These are phyloP conservation scores for Tachysurus fulvidraco DNA, from an alignment of 2,113 vertebrate genomes.

Conservation along the genomic window DNA sequence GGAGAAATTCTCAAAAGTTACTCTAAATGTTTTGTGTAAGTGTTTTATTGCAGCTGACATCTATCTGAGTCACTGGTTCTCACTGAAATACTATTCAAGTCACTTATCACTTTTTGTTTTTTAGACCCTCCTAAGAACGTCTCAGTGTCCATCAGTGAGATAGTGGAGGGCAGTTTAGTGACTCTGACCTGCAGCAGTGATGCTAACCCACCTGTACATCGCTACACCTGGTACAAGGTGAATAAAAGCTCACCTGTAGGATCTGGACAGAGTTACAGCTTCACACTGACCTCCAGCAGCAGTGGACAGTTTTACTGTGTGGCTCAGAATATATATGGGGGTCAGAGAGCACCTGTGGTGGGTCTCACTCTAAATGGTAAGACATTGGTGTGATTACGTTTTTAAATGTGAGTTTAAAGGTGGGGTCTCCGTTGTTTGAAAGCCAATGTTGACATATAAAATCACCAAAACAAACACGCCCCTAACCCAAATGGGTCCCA, in stretches of 20 bases:
- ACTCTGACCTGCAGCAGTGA: not conserved
- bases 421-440: too few relatives aligned
- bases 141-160: not conserved
- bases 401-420: not conserved
- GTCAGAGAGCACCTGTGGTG: slow-evolving; percentile 8
- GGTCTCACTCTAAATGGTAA: slow-evolving; percentile 10
- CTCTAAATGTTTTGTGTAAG: not conserved
- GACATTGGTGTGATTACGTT: not conserved
- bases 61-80: too few relatives aligned
- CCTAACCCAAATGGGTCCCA: too few relatives aligned
- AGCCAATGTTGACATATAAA: too few relatives aligned
- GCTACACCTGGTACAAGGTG: slow-evolving; percentile 18
- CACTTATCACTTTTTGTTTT: too few relatives aligned
- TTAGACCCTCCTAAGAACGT: not conserved
- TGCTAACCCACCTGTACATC: not conserved
- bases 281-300: slow-evolving; percentile 8
- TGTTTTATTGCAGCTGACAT: too few relatives aligned
- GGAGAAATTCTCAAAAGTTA: not conserved
- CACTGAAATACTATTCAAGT: too few relatives aligned
- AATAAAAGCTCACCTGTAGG: slow-evolving; percentile 15
- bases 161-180: not conserved
- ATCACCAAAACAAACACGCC: too few relatives aligned
- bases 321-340: slow-evolving; percentile 39
- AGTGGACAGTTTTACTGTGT: slow-evolving; percentile 41
- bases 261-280: slow-evolving; percentile 28